Conservation (phyloP, 2,113 vertebrate species). For the Lagenorhynchus albirostris region DNA sequence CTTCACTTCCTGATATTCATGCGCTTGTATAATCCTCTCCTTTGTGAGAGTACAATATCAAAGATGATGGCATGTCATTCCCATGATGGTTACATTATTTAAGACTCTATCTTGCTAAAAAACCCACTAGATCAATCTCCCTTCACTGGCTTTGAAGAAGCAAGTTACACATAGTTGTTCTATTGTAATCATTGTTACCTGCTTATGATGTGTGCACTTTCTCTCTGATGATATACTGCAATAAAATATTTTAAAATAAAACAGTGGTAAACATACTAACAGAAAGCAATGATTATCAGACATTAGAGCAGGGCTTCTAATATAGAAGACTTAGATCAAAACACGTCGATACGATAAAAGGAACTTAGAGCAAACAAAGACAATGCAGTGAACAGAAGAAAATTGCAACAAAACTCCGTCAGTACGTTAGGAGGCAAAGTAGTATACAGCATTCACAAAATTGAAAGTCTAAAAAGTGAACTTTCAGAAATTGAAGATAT, state of each 20-base stretch:
- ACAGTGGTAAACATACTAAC: background rate
- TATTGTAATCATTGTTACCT: background rate
- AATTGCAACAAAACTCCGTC: background rate
- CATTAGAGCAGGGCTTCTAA: background rate
- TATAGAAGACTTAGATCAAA: background rate
- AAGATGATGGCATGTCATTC: background rate
- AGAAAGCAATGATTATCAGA: background rate
- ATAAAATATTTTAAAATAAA: background rate
- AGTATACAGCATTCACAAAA: background rate
- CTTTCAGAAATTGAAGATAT: background rate
- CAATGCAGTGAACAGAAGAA: background rate
- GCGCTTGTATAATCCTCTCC: background rate
- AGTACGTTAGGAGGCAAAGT: background rate
- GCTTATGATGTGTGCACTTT: background rate
- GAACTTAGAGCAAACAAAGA: background rate
- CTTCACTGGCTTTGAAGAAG: background rate
- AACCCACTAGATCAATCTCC: background rate
- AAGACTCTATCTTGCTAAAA: background rate
- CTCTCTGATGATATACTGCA: background rate
- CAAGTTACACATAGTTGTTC: background rate
- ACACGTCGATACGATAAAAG: background rate
- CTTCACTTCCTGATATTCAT: background rate
- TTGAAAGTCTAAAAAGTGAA: background rate
- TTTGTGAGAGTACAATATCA: background rate
- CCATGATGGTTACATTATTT: background rate